Conservation (phyloP, 2,113 vertebrate species). For the Misgurnus anguillicaudatus region DNA sequence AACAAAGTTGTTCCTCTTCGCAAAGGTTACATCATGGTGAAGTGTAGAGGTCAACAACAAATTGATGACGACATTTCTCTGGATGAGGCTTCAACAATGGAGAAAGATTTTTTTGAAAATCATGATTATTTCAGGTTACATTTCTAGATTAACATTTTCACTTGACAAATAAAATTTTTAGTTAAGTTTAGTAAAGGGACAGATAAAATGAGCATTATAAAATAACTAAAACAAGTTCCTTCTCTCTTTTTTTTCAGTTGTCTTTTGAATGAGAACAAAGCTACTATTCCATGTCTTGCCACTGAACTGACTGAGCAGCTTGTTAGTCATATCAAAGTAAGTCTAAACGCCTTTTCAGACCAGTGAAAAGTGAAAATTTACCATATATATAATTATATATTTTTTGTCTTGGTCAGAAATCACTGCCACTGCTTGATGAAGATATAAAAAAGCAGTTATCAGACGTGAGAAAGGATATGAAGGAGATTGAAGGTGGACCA, state of each 20-base stretch:
- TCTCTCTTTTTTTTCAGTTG: slow-evolving; percentile 30
- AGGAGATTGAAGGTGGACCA: slow-evolving; percentile 31
- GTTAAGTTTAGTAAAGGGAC: too few species aligned
- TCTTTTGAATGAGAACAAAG: slow-evolving; percentile 54
- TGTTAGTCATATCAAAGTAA: slow-evolving; percentile 57
- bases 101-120: slow-evolving; percentile 74
- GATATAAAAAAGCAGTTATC: slow-evolving; percentile 53
- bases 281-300: slow-evolving; percentile 52
- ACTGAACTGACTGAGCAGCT: slow-evolving; percentile 55
- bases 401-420: slow-evolving; percentile 34
- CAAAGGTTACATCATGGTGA: slow-evolving; percentile 84
- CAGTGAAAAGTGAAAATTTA: too few species aligned
- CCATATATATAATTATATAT: too few species aligned
- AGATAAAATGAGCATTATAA: too few species aligned
- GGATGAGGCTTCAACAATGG: slow-evolving; percentile 65
- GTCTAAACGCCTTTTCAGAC: background rate
- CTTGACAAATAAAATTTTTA: too few species aligned
- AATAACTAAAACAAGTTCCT: background rate
- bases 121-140: slow-evolving; percentile 73
- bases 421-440: slow-evolving; percentile 47
- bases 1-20: slow-evolving; percentile 71
- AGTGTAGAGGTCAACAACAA: slow-evolving; percentile 77
- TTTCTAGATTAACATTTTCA: background rate
- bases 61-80: slow-evolving; percentile 63
- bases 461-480: slow-evolving; percentile 37